Base-by-base conservation (phyloP, 2,888 invertebrate species). In the Melinaea marsaeus region DNA sequence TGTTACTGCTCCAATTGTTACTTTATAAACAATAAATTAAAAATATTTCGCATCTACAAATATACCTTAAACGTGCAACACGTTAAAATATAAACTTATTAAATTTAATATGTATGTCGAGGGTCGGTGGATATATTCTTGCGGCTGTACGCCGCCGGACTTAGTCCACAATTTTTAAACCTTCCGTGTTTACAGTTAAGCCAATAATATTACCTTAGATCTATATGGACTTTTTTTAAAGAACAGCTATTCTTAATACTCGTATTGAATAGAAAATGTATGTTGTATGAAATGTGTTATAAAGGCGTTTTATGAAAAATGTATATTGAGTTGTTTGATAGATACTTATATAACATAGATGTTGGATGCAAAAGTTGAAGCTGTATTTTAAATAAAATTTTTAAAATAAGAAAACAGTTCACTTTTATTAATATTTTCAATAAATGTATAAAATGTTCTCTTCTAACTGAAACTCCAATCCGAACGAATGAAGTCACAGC, bases 151-250 rank as follows among this genome's bases (percentile, higher is more conserved):
- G n/a, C n/a, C n/a, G n/a, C n/a, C n/a, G n/a, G n/a, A n/a, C n/a
- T n/a, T n/a, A n/a, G 58, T 54, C 45, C 58, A 63, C 65, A 67
- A 60, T 65, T 67, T 65, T 65, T 63, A 67, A 61, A 65, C 57
- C 33, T 13, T 42, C 57, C 51, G 42, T 45, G 51, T 46, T 32
- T 55, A 35, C 57, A 56, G 57, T 63, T 65, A 61, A 54, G 57
- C 37, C 59, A 55, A 67, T 63, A 61, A 60, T 61, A 37, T 65
- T 58, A 54, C 61, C 48, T 51, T 3, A 59, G 61, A 59, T 67
- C 63, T 65, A 65, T 67, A 65, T 59, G 47, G 61, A 47, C 57
- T 60, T 61, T 63, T 61, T 60, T 61, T 45, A 51, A 57, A 60
- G 48, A 60, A 47, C 47, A 58, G 58, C 55, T 64, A 65, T 63